Evolutionary conservation across 1,140 invertebrate species (phyloP), one percentile per base, ranked within the genome.

Genomic region (Neodiprion virginianus): DNA sequence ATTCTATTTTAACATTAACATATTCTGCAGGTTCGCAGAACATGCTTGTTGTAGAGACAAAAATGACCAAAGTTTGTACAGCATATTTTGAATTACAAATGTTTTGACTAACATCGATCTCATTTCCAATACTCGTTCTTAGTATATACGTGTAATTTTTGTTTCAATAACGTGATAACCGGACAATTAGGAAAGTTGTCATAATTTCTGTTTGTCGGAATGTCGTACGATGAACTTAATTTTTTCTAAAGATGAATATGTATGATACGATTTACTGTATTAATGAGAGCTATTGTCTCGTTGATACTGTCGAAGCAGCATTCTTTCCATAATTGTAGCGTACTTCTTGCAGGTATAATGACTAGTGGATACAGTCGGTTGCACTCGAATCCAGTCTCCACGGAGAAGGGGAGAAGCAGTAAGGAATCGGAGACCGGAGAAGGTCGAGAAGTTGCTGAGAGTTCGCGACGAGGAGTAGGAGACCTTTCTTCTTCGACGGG

Each of bases 401-500:
- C 14, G 48, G 21, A 12, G 48, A 17, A 67, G 17, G 49, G 48
- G 11, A 23, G 28, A 61, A 23, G 49, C 48, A 23, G 14, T 48
- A 65, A 28, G 53, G 14, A 14, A 23, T 12, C 14, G 68, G 71
- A 67, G 28, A 48, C 66, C 50, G 65, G 66, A 28, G 12, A 48
- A 66, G 68, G 70, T n/a, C 17, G 28, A 71, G 40, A 74, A 74
- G 67, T 48, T 28, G 69, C 50, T 17, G 11, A 8, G 8, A 47
- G 47, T 21, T 69, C 21, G 67, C 23, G 67, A 69, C 17, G 67
- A 12, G 40, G 67, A 23, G 40, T 11, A 21, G 17, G 21, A 69
- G 11, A 11, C 17, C 12, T 11, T 12, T 21, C 23, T 69, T 69
- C 40, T 11, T 69, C 74, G 81, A 80, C 79, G 84, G 70, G 9